phyloP scores from a whole-genome alignment of 2,888 invertebrate genomes.

The Neoaliturus tenellus region DNA sequence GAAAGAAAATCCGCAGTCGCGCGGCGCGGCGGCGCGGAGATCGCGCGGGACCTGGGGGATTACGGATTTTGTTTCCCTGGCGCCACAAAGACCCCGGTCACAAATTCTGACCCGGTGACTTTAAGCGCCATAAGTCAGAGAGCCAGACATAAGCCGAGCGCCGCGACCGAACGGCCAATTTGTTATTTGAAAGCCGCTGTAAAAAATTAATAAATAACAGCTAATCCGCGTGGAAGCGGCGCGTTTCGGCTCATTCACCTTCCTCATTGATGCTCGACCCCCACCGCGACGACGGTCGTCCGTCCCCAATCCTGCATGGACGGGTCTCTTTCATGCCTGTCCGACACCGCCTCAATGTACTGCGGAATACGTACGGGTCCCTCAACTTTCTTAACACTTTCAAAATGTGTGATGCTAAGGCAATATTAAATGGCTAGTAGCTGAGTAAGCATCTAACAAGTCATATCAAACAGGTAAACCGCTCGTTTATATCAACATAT shows the following conservation, averaged over 20 bases:
- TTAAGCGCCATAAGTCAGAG: slow-evolving; percentile 18
- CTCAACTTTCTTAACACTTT: too few species aligned
- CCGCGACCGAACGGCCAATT: slow-evolving; percentile 19
- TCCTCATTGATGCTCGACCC: slow-evolving; percentile 45
- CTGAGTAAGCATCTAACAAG: too few species aligned
- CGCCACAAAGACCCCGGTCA: slow-evolving; percentile 36
- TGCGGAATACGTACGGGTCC: too few species aligned
- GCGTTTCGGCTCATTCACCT: slow-evolving; percentile 31
- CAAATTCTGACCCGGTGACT: slow-evolving; percentile 42
- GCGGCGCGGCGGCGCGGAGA: not conserved
- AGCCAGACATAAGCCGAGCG: slow-evolving; percentile 10
- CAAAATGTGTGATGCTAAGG: too few species aligned
- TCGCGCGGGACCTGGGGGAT: slow-evolving; percentile 20
- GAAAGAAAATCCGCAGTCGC: slow-evolving; percentile 26
- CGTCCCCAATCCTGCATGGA: too few species aligned
- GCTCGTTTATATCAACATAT: too few species aligned
- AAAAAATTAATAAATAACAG: slow-evolving; percentile 48
- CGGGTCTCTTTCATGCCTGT: too few species aligned
- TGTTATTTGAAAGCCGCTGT: slow-evolving; percentile 44
- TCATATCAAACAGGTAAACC: too few species aligned
- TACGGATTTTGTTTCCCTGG: slow-evolving; percentile 10
- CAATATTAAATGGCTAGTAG: too few species aligned
- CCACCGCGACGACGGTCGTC: not conserved
- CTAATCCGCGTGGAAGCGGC: slow-evolving; percentile 42
- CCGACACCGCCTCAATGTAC: too few species aligned